These are phyloP conservation scores for Cheilosia scutellata DNA, from an alignment of 2,888 invertebrate genomes.

Conservation along the genomic window DNA sequence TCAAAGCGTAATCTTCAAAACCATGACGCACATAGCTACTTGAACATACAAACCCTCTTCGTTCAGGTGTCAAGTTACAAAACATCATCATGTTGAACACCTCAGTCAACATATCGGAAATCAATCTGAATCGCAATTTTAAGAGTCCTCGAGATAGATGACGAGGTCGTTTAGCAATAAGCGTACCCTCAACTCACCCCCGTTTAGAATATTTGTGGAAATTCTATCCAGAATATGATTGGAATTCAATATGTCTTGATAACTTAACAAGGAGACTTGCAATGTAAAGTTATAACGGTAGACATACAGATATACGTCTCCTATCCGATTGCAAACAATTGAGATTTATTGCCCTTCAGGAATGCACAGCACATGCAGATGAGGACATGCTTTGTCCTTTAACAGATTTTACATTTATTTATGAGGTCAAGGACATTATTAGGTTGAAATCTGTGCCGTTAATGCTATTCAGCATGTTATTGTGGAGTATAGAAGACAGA, in stretches of 20 bases:
- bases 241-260: slow-evolving; percentile 8
- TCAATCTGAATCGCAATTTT: slow-evolving; percentile 37
- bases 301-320: not conserved
- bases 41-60: not conserved
- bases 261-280: not conserved
- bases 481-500: no score
- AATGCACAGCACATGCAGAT: not conserved
- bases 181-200: not conserved
- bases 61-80: slow-evolving; percentile 36
- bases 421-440: not conserved
- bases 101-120: slow-evolving; percentile 44
- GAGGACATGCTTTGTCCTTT: not conserved
- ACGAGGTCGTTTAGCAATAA: slow-evolving; percentile 18
- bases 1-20: not conserved
- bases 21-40: not conserved
- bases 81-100: slow-evolving; percentile 35
- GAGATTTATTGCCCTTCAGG: slow-evolving; percentile 10
- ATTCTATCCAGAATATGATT: not conserved
- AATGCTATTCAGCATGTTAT: not conserved
- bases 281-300: not conserved
- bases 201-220: not conserved
- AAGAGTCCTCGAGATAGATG: slow-evolving; percentile 1
- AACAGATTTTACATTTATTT: not conserved
- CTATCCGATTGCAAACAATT: slow-evolving; percentile 3
- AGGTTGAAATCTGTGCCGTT: not conserved